Evolutionary conservation across 2,113 vertebrate genomes (phyloP), one percentile per base, ranked within the genome.

Genomic region (Rhinichthys klamathensis): DNA sequence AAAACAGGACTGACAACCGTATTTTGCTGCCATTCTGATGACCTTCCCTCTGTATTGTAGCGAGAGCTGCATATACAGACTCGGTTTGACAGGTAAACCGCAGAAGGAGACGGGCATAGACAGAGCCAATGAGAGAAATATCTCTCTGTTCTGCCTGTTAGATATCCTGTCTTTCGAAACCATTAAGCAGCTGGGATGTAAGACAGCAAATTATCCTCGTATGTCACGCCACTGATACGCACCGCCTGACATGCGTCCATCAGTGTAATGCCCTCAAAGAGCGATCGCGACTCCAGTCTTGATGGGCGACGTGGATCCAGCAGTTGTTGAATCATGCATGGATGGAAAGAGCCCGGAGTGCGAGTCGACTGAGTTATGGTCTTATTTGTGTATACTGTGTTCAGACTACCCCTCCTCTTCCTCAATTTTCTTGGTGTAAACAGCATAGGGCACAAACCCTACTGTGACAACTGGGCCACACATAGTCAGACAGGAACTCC

Each of bases 71-170:
- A 41, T 41, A 16, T 41, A 16, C 4, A 12, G 5, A 10, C 67
- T 27, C 4, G 1, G 75, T 89, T 86, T 80, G 91, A 90, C 91
- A 93, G 91, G 90, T 91, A 90, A 93, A 89, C 88, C 80, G 88
- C 90, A 89, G 88, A 84, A 93, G 87, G 90, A 86, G 79, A 83
- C 80, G 89, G 41, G 65, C 27, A 67, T 21, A 65, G 87, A 88
- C 86, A 83, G 88, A 90, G 87, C 84, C 82, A 85, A 75, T 87
- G 85, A 91, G 67, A 74, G 9, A 58, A 79, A 87, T 83, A 63
- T 89, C 75, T 61, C 88, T 69, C 85, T 88, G 83, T 87, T 11
- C 80, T 86, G 88, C 88, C 80, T 82, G 86, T 88, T 74, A 30
- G 90, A 78, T 88, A 79, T 77, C 85, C 82, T 88, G 87, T 84